Evolutionary conservation across 2,113 vertebrate species (phyloP).

Genomic region (Cyphomyrus discorhynchus): DNA sequence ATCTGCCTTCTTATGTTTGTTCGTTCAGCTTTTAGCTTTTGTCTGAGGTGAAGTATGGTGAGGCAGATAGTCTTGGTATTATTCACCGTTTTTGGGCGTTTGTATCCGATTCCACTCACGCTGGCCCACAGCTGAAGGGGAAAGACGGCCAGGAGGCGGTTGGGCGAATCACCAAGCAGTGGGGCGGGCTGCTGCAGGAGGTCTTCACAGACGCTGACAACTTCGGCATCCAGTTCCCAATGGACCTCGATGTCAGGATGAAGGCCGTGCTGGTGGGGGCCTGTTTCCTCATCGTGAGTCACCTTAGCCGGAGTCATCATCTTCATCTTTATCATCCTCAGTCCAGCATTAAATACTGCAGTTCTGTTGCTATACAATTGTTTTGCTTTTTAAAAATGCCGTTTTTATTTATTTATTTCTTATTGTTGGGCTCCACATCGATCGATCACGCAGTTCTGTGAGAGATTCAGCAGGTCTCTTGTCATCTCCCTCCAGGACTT

Average conservation of each 20-base stretch:
- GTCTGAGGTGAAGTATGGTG: not conserved
- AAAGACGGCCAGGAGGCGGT: conserved; percentile 55
- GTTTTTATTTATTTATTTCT: not conserved
- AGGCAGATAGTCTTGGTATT: not conserved
- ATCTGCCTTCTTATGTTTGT: not conserved
- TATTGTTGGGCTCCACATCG: not conserved
- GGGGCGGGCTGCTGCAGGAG: conserved; percentile 74
- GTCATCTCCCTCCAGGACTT: conserved; percentile 49
- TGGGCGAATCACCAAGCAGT: conserved; percentile 81
- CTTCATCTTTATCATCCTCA: not conserved
- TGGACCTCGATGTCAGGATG: conserved; percentile 78
- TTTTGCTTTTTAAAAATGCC: not conserved
- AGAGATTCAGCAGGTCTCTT: not conserved
- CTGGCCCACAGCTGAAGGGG: conserved; percentile 59
- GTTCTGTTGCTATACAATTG: not conserved
- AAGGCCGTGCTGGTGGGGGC: conserved; percentile 80
- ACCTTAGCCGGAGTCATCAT: not conserved
- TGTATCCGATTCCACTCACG: not conserved
- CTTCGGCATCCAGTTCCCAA: conserved; percentile 81
- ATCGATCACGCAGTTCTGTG: not conserved
- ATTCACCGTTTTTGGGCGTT: not conserved
- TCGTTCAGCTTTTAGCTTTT: not conserved
- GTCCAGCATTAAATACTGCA: not conserved
- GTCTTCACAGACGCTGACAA: conserved; percentile 76
- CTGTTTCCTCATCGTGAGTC: conserved; percentile 82